A percentile compares a stretch with the other conserved stretches of the same genome.
Conservation (phyloP, 2,797 vertebrate genomes). For the Propithecus deckenii region DNA sequence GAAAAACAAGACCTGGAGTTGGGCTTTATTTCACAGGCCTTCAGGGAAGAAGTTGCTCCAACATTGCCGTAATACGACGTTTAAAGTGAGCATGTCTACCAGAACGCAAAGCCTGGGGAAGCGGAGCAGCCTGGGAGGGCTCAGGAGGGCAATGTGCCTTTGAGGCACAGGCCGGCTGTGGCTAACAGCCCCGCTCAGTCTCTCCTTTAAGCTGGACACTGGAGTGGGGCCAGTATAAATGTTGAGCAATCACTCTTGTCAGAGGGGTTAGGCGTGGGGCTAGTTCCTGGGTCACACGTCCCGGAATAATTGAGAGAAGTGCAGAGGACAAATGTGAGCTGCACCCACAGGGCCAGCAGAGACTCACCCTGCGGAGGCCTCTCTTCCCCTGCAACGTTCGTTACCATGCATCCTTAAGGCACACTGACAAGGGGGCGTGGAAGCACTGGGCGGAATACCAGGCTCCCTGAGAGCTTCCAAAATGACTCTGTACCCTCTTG, state of each 20-base stretch:
- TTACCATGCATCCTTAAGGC: rapidly evolving
- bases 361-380: neutral
- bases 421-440: neutral
- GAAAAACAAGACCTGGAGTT: neutral
- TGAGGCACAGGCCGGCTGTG: neutral
- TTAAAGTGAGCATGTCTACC: neutral
- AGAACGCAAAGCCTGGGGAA: neutral
- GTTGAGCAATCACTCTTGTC: too few species aligned
- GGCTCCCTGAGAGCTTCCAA: neutral
- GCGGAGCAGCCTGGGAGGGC: too few species aligned
- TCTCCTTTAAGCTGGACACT: neutral
- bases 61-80: rapidly evolving
- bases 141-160: neutral
- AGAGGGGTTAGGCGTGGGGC: neutral
- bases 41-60: neutral
- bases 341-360: neutral
- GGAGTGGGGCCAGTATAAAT: neutral
- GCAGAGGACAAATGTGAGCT: neutral
- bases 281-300: neutral
- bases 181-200: neutral
- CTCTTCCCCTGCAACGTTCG: neutral
- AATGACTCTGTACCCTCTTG: neutral
- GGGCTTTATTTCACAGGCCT: neutral
- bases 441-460: rapidly evolving
- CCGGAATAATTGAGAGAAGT: neutral